These are phyloP conservation scores for Platypus cylindrus DNA, from an alignment of 2,888 invertebrate genomes.

Conservation along the genomic window DNA sequence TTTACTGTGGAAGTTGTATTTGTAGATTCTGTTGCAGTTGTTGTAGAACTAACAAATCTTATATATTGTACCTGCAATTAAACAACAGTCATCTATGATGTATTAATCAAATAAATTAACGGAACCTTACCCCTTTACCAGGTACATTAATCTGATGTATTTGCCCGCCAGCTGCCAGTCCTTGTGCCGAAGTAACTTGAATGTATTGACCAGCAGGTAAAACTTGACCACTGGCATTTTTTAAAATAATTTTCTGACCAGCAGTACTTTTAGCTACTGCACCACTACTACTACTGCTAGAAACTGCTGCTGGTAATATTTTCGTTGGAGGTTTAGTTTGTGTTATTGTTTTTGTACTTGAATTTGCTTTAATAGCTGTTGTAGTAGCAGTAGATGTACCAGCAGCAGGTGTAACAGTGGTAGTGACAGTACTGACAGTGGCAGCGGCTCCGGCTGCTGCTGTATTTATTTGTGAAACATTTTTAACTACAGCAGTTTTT, in stretches of 20 bases:
- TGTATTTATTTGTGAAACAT: slow-evolving; percentile 32
- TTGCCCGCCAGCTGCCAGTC: slow-evolving; percentile 36
- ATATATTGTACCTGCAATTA: slow-evolving; percentile 54
- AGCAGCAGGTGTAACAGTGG: too few relatives aligned
- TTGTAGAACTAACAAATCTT: slow-evolving; percentile 44
- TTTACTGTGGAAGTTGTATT: slow-evolving; percentile 23
- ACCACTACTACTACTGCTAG: slow-evolving; percentile 36
- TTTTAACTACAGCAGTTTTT: slow-evolving; percentile 33
- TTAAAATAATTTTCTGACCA: slow-evolving; percentile 41
- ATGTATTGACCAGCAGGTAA: slow-evolving; percentile 30
- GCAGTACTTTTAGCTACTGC: slow-evolving; percentile 15
- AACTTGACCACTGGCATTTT: slow-evolving; percentile 35
- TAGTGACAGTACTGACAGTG: too few relatives aligned
- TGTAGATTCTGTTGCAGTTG: slow-evolving; percentile 33
- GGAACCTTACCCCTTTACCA: slow-evolving; percentile 48
- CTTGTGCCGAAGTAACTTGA: slow-evolving; percentile 29
- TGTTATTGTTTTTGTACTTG: slow-evolving; percentile 33
- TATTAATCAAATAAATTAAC: background rate
- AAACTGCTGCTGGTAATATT: slow-evolving; percentile 49
- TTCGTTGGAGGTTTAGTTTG: slow-evolving; percentile 55
- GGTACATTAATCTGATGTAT: slow-evolving; percentile 63
- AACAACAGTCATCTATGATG: too few relatives aligned
- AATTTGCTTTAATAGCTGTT: slow-evolving; percentile 24
- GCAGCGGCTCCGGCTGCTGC: slow-evolving; percentile 4
- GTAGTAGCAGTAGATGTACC: slow-evolving; percentile 17